phyloP scores from a whole-genome alignment of 2,113 vertebrate genomes.

The Solenodon paradoxus region DNA sequence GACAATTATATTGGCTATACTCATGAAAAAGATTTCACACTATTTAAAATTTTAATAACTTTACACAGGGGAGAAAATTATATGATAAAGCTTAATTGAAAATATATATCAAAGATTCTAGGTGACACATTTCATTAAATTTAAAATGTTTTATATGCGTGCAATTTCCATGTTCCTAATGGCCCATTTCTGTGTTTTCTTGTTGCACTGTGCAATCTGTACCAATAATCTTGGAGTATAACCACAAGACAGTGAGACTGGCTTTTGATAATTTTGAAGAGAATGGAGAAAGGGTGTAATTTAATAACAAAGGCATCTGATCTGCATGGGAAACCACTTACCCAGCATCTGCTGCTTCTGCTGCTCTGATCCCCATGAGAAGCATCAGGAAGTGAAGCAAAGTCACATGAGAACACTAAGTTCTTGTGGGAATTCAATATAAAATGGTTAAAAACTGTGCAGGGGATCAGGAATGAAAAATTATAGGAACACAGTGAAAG shows the following conservation, averaged over 20 bases:
- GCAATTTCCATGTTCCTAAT: slow-evolving; percentile 33
- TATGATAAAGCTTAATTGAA: background rate
- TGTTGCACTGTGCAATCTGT: background rate
- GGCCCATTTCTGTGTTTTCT: slow-evolving; percentile 39
- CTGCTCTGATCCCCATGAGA: slow-evolving; percentile 80
- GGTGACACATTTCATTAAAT: background rate
- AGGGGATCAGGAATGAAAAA: slow-evolving; percentile 67
- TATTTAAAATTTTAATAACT: background rate
- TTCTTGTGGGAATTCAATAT: slow-evolving; percentile 79
- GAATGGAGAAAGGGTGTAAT: slow-evolving; percentile 48
- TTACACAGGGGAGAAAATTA: background rate
- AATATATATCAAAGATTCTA: background rate
- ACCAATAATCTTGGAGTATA: slow-evolving; percentile 49
- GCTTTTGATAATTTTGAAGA: slow-evolving; percentile 45
- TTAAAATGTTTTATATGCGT: background rate
- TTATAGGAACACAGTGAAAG: slow-evolving; percentile 70
- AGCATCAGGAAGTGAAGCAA: slow-evolving; percentile 80
- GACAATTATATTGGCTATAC: background rate
- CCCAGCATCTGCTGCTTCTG: slow-evolving; percentile 78
- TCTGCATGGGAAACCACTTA: slow-evolving; percentile 79
- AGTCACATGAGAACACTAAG: slow-evolving; percentile 79
- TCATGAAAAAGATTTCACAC: background rate
- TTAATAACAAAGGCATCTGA: slow-evolving; percentile 69
- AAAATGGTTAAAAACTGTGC: slow-evolving; percentile 73
- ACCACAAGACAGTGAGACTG: slow-evolving; percentile 67